phyloP scores from a whole-genome alignment of 2,113 vertebrate genomes.

The Coracopsis vasa region DNA sequence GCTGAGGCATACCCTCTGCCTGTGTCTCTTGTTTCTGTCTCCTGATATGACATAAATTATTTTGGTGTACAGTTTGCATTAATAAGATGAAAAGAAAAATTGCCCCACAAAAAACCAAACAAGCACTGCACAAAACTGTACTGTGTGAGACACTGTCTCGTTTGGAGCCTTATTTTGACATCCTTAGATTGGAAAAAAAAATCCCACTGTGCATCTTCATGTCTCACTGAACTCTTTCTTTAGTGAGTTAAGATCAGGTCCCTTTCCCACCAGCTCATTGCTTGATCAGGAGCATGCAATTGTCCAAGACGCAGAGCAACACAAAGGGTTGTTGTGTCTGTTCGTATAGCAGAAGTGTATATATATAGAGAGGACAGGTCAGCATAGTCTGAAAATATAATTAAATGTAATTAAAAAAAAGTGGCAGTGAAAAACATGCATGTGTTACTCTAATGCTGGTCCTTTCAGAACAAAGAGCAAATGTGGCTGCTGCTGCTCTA shows the following conservation, averaged over 20 bases:
- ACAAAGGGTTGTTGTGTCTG: constrained; percentile 53
- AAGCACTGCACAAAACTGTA: not conserved
- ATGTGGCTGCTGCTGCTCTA: not conserved
- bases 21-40: not conserved
- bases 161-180: constrained; percentile 37
- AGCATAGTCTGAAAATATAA: not conserved
- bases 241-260: not conserved
- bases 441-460: not conserved
- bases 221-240: constrained; percentile 52
- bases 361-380: not conserved
- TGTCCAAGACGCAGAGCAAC: not conserved
- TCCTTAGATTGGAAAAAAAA: not conserved
- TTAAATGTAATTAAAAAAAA: not conserved
- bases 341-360: constrained; percentile 7
- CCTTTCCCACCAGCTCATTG: not conserved
- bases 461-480: constrained; percentile 9
- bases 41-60: not conserved
- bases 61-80: not conserved
- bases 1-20: not conserved
- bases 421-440: not conserved
- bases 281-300: not conserved
- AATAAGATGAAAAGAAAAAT: not conserved
- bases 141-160: not conserved
- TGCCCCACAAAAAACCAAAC: not conserved
- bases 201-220: constrained; percentile 11